These are phyloP conservation scores for Epizoanthus rinbou DNA, from an alignment of 92 coral and sea anemone species.

Conservation along the genomic window DNA sequence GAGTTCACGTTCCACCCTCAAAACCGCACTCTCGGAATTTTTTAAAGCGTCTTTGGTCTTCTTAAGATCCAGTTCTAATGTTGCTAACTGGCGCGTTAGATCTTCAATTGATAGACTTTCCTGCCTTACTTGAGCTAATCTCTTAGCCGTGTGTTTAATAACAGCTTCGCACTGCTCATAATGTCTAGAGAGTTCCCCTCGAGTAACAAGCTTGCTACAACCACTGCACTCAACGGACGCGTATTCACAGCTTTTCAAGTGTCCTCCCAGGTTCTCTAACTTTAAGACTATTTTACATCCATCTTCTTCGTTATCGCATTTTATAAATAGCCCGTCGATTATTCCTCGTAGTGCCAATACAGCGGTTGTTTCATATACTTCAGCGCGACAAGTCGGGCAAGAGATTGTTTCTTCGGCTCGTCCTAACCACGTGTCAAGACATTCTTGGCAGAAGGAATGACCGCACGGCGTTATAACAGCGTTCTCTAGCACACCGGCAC, in stretches of 20 bases:
- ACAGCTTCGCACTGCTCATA: slow-evolving; percentile 63
- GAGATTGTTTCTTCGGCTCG: slow-evolving; percentile 35
- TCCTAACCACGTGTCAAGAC: slow-evolving; percentile 84
- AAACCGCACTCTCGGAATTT: slow-evolving; percentile 78
- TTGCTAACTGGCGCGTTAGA: slow-evolving; percentile 65
- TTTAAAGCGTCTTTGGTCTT: slow-evolving; percentile 79
- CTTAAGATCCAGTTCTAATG: slow-evolving; percentile 74
- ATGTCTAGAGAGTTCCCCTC: slow-evolving; percentile 70
- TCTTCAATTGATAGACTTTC: slow-evolving; percentile 57
- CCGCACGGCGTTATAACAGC: slow-evolving; percentile 92
- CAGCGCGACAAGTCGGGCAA: slow-evolving; percentile 85
- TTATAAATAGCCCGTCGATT: slow-evolving; percentile 77
- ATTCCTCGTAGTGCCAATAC: slow-evolving; percentile 87
- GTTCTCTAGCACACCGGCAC: slow-evolving; percentile 86
- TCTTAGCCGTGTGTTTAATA: slow-evolving; percentile 48
- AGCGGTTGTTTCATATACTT: slow-evolving; percentile 66
- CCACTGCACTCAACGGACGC: slow-evolving; percentile 75
- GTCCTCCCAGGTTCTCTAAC: slow-evolving; percentile 71
- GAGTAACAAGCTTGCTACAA: slow-evolving; percentile 62
- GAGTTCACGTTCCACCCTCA: slow-evolving; percentile 70
- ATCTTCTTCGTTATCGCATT: slow-evolving; percentile 74
- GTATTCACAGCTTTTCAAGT: slow-evolving; percentile 66
- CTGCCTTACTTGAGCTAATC: slow-evolving; percentile 31
- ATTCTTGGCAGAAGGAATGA: slow-evolving; percentile 86
- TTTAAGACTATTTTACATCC: slow-evolving; percentile 85